Evolutionary conservation across 2,113 vertebrate species (phyloP), one percentile per base, ranked within the genome.

Genomic region (Hippocampus comes): DNA sequence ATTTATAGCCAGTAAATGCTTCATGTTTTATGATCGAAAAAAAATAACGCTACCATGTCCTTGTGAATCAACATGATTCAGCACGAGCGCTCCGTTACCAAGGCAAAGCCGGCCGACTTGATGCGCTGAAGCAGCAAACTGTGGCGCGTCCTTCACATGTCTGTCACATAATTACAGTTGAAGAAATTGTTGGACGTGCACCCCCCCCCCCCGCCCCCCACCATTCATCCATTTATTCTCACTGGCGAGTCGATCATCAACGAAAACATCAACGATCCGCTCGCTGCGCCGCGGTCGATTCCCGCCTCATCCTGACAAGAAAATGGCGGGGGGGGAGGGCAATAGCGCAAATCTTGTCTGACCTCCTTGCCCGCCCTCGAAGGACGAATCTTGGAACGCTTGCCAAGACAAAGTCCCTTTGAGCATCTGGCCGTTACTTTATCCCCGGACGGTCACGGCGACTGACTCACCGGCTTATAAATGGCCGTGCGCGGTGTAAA

Each of bases 351-450:
- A 63, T 41, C 34, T 63, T 3, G 34, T 63, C 61, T 21, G 60
- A n/a, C 10, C 9, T 65, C 41, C 23, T n/a, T 27, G 66, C 66
- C 30, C 25, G 25, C 18, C 65, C 46, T 23, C 72, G 78, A 85
- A 84, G 87, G 85, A 86, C 79, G 64, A 75, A 82, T 70, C 75
- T 34, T 46, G 9, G 25, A 9, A 65, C 0, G 74, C 79, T 80
- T 78, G 85, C 87, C 89, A 90, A 70, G 87, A 76, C 83, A 77
- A 84, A 78, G 81, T 72, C 76, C 67, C 72, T 56, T 72, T 14
- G 66, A 80, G 82, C 27, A 27, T 83, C 86, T 88, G 71, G 78
- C 70, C 34, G 78, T 82, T 82, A 84, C 75, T 80, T 68, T 84
- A 86, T 84, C 82, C 82, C 82, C 73, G 83, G 78, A 82, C 81